phyloP scores from a whole-genome alignment of 23 tunicate genomes.

The Phallusia fumigata region DNA sequence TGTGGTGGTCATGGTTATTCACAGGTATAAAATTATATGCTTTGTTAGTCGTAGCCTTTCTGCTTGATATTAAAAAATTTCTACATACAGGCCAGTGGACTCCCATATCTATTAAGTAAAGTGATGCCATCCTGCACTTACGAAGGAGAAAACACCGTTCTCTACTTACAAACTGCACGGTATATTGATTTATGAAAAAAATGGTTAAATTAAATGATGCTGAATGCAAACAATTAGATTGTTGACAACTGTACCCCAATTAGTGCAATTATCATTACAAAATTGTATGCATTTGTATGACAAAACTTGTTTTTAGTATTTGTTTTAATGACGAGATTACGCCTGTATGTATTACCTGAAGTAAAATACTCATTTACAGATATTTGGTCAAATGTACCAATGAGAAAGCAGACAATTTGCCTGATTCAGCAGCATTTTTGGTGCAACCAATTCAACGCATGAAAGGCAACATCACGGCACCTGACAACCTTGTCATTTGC shows the following conservation, averaged over 20 bases:
- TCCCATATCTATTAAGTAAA: constrained; percentile 36
- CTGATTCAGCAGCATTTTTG: neutral
- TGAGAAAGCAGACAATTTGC: neutral
- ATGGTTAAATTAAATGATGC: too few relatives aligned
- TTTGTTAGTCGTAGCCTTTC: too few relatives aligned
- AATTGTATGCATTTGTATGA: too few relatives aligned
- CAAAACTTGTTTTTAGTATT: too few relatives aligned
- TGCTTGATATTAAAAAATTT: neutral
- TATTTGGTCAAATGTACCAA: neutral
- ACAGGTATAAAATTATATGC: constrained; percentile 33
- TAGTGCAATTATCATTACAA: too few relatives aligned
- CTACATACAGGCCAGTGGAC: constrained; percentile 69
- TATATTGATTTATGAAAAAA: constrained; percentile 3
- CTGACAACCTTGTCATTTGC: neutral
- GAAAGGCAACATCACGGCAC: neutral
- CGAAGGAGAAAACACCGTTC: constrained; percentile 92
- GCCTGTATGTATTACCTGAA: neutral
- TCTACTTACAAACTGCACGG: constrained; percentile 83
- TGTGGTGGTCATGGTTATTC: constrained; percentile 95
- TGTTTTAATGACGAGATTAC: too few relatives aligned
- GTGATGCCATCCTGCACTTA: constrained; percentile 70
- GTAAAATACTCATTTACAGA: neutral
- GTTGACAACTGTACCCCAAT: too few relatives aligned
- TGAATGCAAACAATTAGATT: too few relatives aligned
- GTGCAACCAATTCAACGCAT: neutral